Conservation (phyloP, 2,113 vertebrate genomes). For the Alethe castanea region DNA sequence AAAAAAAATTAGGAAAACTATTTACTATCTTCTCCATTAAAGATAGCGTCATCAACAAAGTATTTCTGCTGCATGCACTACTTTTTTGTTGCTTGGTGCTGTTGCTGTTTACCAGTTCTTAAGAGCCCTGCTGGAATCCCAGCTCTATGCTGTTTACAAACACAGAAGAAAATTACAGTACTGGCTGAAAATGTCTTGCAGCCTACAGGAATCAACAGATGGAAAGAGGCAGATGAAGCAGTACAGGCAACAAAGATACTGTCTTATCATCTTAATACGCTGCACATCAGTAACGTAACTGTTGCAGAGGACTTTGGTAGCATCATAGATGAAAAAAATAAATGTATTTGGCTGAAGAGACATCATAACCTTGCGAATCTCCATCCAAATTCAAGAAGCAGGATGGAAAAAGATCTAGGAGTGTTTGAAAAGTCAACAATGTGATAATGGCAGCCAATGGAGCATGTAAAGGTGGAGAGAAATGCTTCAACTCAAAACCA, state of each 20-base stretch:
- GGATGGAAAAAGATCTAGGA: not conserved
- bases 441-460: not conserved
- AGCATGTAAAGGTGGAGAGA: not conserved
- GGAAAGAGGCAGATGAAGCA: not conserved
- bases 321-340: not conserved
- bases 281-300: not conserved
- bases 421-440: not conserved
- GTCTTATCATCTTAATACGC: not conserved
- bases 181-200: not conserved
- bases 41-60: not conserved
- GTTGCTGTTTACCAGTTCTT: not conserved
- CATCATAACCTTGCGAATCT: not conserved
- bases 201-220: not conserved
- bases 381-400: not conserved
- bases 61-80: not conserved
- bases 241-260: not conserved
- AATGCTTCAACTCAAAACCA: not conserved
- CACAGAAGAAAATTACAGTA: not conserved
- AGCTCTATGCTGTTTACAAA: not conserved
- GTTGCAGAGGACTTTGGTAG: not conserved
- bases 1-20: not conserved
- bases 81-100: not conserved
- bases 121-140: not conserved
- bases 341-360: not conserved
- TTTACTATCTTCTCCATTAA: not conserved